phyloP scores from a whole-genome alignment of 2,888 invertebrate species.

The Melangyna quadrimaculata region DNA sequence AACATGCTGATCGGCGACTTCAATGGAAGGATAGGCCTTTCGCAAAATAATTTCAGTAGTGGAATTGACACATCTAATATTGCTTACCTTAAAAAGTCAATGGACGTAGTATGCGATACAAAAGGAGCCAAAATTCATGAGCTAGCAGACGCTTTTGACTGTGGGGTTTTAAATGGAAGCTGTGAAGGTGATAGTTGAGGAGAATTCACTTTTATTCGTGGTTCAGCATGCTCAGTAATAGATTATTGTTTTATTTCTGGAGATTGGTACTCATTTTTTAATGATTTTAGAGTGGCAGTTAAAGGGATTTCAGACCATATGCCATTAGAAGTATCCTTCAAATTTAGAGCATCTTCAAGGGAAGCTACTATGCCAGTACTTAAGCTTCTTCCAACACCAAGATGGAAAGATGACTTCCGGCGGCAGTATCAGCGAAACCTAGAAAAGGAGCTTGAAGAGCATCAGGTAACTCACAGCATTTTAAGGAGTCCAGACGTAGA shows the following conservation, averaged over 20 bases:
- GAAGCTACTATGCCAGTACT: not conserved
- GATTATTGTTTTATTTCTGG: not conserved
- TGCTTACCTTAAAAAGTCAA: not conserved
- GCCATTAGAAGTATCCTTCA: not conserved
- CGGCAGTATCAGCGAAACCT: not conserved
- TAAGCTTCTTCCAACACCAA: not conserved
- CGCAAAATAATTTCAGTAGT: not conserved
- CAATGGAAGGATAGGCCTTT: not conserved
- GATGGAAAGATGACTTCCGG: not conserved
- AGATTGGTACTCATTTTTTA: not conserved
- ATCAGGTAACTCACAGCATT: not conserved
- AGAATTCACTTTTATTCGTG: not conserved
- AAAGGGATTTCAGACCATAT: not conserved
- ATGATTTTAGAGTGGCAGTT: not conserved
- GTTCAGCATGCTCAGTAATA: not conserved
- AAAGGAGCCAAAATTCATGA: not conserved
- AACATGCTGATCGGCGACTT: not conserved
- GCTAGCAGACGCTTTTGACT: not conserved
- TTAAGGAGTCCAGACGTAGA: not conserved
- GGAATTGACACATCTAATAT: not conserved
- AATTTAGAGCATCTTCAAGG: not conserved
- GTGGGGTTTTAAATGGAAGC: not conserved
- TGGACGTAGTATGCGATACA: not conserved
- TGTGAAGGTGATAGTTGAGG: not conserved
- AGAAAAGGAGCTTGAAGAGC: not conserved